Evolutionary conservation across 2,113 vertebrate species (phyloP).

Genomic region (Bagarius yarrelli): DNA sequence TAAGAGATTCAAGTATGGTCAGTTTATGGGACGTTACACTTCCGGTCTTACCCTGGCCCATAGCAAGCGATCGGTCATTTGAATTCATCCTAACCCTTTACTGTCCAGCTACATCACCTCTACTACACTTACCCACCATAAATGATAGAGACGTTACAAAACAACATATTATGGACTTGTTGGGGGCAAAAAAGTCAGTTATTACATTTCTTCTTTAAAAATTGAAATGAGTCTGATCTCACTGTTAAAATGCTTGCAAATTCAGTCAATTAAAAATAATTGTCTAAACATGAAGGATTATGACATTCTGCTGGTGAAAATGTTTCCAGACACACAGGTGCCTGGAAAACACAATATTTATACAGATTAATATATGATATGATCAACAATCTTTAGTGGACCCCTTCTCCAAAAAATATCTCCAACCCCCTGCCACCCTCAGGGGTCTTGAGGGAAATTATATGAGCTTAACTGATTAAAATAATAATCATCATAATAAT

Average conservation of each 20-base stretch:
- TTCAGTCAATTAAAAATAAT: conserved; percentile 53
- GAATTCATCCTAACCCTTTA: background rate
- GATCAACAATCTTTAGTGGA: conserved; percentile 26
- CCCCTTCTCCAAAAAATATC: conserved; percentile 15
- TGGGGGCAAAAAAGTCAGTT: background rate
- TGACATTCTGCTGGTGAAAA: conserved; percentile 52
- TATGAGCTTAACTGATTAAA: conserved; percentile 27
- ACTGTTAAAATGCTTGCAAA: conserved; percentile 46
- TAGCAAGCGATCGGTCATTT: background rate
- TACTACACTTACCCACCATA: conserved; percentile 16
- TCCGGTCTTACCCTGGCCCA: background rate
- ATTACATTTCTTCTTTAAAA: conserved; percentile 5
- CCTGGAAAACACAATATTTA: conserved; percentile 35
- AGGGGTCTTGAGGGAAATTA: conserved; percentile 13
- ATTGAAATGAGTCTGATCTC: conserved; percentile 19
- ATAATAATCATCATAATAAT: conserved; percentile 18
- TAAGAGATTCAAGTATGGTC: conserved; percentile 36
- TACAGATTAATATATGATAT: conserved; percentile 48
- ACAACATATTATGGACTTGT: conserved; percentile 19
- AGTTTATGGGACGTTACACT: conserved; percentile 25
- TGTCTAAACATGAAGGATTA: conserved; percentile 34
- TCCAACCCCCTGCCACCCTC: background rate
- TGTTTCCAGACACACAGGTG: conserved; percentile 19
- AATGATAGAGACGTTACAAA: conserved; percentile 20
- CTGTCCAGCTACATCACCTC: background rate